These are phyloP conservation scores for Tiliqua scincoides DNA, from an alignment of 2,113 vertebrate genomes.

Conservation along the genomic window DNA sequence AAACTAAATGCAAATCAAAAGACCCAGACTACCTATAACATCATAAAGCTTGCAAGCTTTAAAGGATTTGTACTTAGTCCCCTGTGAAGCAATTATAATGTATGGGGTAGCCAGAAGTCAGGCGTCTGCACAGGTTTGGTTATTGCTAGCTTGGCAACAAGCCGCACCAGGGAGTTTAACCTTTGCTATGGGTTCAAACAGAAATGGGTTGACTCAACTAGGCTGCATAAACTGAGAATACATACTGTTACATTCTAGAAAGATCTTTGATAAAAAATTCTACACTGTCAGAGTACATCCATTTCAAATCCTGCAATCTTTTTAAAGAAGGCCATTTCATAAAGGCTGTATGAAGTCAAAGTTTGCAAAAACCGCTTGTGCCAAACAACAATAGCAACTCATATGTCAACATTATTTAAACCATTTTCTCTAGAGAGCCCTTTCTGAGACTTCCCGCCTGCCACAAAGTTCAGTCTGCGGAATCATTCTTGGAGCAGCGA, in stretches of 20 bases:
- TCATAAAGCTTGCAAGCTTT: slow-evolving; percentile 42
- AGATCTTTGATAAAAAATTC: background rate
- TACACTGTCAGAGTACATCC: background rate
- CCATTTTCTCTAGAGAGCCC: no score
- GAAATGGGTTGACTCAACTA: slow-evolving; percentile 16
- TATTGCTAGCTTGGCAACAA: slow-evolving; percentile 41
- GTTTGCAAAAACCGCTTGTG: slow-evolving; percentile 29
- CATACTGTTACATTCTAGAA: background rate
- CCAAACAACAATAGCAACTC: no score
- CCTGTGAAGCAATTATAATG: slow-evolving; percentile 52
- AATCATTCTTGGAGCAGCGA: background rate
- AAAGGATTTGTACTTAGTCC: slow-evolving; percentile 50
- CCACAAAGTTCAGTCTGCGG: background rate
- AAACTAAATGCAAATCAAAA: slow-evolving; percentile 43
- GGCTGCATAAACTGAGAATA: slow-evolving; percentile 14
- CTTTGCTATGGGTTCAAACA: slow-evolving; percentile 42
- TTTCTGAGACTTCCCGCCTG: background rate
- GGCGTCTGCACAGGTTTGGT: slow-evolving; percentile 43
- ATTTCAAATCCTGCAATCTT: background rate
- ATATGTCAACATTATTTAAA: no score
- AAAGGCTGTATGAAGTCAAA: background rate
- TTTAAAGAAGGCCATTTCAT: background rate
- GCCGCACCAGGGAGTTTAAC: background rate
- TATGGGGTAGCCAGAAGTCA: slow-evolving; percentile 54
- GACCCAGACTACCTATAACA: background rate